Evolutionary conservation across 2,113 vertebrate genomes (phyloP).

Genomic region (Petaurus breviceps): DNA sequence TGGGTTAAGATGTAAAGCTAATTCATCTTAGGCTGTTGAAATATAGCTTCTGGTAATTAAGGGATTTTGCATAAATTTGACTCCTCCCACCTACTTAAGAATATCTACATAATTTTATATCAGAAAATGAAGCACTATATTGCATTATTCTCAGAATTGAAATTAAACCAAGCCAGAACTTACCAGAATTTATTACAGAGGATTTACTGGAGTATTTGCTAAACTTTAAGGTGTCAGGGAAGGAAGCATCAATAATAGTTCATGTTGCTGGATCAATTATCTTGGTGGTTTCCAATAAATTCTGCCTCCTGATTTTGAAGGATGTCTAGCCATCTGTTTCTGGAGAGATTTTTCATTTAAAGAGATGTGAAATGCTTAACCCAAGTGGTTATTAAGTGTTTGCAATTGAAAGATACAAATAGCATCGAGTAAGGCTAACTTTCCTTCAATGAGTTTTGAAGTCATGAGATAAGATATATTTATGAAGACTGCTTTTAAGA

Average conservation of each 20-base stretch:
- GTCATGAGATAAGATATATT: background rate
- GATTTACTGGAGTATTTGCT: constrained; percentile 65
- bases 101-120: constrained; percentile 30
- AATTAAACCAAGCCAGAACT: constrained; percentile 39
- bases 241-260: constrained; percentile 75
- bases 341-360: constrained; percentile 77
- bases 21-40: constrained; percentile 50
- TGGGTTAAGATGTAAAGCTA: constrained; percentile 50
- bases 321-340: constrained; percentile 74
- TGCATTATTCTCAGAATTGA: constrained; percentile 39
- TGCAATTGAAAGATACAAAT: constrained; percentile 49
- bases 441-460: background rate
- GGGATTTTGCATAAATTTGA: constrained; percentile 32
- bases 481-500: background rate
- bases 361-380: constrained; percentile 76
- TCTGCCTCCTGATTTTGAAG: constrained; percentile 78
- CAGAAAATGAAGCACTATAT: constrained; percentile 44
- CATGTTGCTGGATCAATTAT: constrained; percentile 75
- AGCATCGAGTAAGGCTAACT: background rate
- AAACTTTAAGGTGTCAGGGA: constrained; percentile 61
- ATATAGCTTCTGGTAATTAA: constrained; percentile 50
- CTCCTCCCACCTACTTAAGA: constrained; percentile 46
- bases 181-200: constrained; percentile 49
- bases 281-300: constrained; percentile 76
- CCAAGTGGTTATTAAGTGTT: constrained; percentile 62